Evolutionary conservation across 2,797 vertebrate species (phyloP).

Genomic region (Bucorvus abyssinicus): DNA sequence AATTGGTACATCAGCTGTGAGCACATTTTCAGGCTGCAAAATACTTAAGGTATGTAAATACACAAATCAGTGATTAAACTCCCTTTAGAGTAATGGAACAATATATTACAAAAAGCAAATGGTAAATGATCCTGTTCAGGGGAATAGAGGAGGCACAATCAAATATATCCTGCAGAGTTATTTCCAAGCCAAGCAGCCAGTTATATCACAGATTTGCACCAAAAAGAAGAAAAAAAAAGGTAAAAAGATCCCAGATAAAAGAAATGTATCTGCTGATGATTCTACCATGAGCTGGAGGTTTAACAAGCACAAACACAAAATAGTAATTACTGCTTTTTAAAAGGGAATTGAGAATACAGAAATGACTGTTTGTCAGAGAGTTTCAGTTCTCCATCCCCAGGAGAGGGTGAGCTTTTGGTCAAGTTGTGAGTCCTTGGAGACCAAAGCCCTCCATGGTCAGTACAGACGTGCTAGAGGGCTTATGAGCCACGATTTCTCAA

Average conservation of each 20-base stretch:
- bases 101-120: slow-evolving; percentile 10
- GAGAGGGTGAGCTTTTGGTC: background rate
- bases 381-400: background rate
- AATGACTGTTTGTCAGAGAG: background rate
- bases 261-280: too few relatives aligned
- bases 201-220: background rate
- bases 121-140: background rate
- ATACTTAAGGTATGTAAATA: slow-evolving; percentile 13
- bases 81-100: background rate
- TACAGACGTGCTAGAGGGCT: background rate
- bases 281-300: background rate
- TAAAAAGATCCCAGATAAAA: background rate
- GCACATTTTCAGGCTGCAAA: background rate
- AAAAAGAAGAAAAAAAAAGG: background rate
- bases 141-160: background rate
- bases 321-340: background rate
- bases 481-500: background rate
- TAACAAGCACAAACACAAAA: background rate
- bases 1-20: background rate
- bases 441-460: accelerated
- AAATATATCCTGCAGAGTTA: background rate
- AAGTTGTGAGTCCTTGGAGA: background rate
- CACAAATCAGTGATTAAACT: background rate
- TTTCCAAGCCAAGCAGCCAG: background rate
- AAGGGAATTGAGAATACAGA: background rate